Evolutionary conservation across 2,797 vertebrate genomes (phyloP).

Genomic region (Taeniopygia guttata): DNA sequence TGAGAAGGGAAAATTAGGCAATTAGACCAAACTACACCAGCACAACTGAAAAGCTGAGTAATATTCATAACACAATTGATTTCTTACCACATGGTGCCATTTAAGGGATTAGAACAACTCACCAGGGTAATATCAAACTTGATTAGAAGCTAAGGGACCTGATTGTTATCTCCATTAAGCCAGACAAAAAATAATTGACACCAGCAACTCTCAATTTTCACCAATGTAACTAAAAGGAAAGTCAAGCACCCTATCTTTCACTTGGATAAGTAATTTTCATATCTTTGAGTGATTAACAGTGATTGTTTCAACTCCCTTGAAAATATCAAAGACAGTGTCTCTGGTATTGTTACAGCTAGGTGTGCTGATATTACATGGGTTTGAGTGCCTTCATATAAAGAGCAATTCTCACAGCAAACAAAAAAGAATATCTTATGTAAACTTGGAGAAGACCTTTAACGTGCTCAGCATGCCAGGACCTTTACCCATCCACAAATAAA

Average conservation of each 20-base stretch:
- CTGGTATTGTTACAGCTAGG: not conserved
- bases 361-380: not conserved
- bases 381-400: not conserved
- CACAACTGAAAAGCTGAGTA: not conserved
- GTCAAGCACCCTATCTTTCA: not conserved
- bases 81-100: slow-evolving; percentile 26
- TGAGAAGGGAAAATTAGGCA: slow-evolving; percentile 1
- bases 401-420: not conserved
- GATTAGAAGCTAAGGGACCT: slow-evolving; percentile 58
- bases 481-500: not conserved
- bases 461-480: not conserved
- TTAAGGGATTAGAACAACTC: slow-evolving; percentile 54
- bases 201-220: slow-evolving; percentile 12
- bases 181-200: slow-evolving; percentile 43
- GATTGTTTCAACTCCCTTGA: not conserved
- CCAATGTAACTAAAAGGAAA: not conserved
- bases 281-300: not conserved
- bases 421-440: not conserved
- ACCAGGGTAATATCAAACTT: slow-evolving; percentile 54
- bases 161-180: slow-evolving; percentile 32
- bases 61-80: slow-evolving; percentile 39
- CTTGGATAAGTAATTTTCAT: not conserved
- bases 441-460: not conserved
- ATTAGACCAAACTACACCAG: not conserved
- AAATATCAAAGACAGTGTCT: not conserved